Base-by-base conservation (phyloP, 2,113 vertebrate species). In the Neofelis nebulosa region DNA sequence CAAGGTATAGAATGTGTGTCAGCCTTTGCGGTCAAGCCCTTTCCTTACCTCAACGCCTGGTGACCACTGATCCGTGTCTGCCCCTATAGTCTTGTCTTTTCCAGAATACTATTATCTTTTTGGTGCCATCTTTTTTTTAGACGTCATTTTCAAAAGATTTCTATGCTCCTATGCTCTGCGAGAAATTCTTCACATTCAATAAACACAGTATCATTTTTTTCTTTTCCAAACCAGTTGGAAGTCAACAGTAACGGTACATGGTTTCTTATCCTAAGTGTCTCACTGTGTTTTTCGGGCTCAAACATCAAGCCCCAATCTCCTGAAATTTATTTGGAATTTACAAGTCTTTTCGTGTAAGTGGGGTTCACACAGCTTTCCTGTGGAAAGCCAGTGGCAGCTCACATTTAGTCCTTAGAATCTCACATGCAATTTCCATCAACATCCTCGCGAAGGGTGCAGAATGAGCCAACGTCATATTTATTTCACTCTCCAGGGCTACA, bases 371-470 rank as follows among this genome's bases (percentile, higher is more conserved):
- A 11, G 50, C n/a, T 92, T 15, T 18, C 33, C 61, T 45, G 23
- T 3, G 5, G 81, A 92, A 38, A 68, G 52, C 41, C 78, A 48
- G 94, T 5, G 18, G 89, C n/a, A 57, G 92, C 79, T 96, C 92
- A 61, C 45, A 8, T 52, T 57, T 19, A 19, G 76, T 45, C 66
- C 5, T 85, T 36, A 76, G 90, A 68, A 33, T 82, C 94, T 92
- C 94, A 63, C 65, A 9, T 45, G 66, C 38, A 19, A 61, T 82
- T 92, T 86, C 95, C 97, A 89, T 92, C 95, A 86, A 9, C 89
- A 48, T 68, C 74, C 41, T 23, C 15, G 45, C 33, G 68, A 55
- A 81, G 50, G 86, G 83, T 68, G 57, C 76, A 4, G 79, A 87
- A 74, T 2, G 61, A 84, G 31, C 74, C 69, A 25, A 45, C 4